Percentiles rank a stretch among this genome's conserved stretches.
These are phyloP conservation scores for Lathamus discolor DNA, from an alignment of 2,113 vertebrate species.

Conservation along the genomic window DNA sequence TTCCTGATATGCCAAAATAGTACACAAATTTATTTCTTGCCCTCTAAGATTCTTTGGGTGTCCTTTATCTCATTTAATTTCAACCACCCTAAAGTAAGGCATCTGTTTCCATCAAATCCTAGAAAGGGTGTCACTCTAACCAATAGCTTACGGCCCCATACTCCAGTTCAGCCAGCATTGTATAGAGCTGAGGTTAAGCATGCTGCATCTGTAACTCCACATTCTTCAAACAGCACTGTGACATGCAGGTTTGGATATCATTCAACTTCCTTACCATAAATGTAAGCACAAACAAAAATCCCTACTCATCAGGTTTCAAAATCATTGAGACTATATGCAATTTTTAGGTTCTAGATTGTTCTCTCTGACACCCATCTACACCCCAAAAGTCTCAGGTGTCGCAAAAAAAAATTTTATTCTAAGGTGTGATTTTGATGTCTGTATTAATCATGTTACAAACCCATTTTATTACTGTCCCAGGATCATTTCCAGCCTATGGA, in stretches of 20 bases:
- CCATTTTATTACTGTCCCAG: constrained; percentile 57
- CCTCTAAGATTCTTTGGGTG: background rate
- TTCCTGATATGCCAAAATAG: constrained; percentile 19
- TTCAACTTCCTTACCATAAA: constrained; percentile 18
- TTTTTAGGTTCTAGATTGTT: constrained; percentile 33
- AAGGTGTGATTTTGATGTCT: constrained; percentile 48
- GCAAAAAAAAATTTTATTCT: constrained; percentile 44
- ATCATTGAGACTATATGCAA: background rate
- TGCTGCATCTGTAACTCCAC: background rate
- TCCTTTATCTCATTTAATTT: background rate
- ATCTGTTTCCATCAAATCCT: background rate
- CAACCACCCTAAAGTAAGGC: background rate
- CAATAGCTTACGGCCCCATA: background rate
- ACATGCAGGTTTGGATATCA: background rate
- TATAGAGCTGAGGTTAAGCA: background rate
- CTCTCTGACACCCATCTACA: background rate
- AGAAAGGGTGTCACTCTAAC: background rate
- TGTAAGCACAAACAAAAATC: background rate
- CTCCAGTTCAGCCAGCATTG: background rate
- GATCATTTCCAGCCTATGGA: constrained; percentile 43
- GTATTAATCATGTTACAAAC: constrained; percentile 56
- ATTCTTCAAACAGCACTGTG: background rate
- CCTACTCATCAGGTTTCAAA: background rate
- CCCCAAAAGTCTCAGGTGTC: background rate
- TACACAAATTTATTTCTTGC: background rate